Conservation (phyloP, 2,113 vertebrate species). For the Amia ocellicauda region DNA sequence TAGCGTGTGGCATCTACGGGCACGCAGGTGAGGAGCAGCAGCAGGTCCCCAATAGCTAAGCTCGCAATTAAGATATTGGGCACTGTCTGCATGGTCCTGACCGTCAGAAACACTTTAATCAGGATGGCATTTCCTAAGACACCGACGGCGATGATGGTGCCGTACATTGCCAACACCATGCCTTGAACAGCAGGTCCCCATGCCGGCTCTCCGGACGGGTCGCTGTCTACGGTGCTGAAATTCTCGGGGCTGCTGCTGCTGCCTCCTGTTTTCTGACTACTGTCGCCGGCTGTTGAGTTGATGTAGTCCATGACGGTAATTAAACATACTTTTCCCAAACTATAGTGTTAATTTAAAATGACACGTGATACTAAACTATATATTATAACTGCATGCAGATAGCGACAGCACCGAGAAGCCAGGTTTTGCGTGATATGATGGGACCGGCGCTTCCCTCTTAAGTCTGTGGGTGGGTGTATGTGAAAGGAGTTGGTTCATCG, state of each 20-base stretch:
- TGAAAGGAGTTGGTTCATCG: too few relatives aligned
- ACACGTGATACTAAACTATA: background rate
- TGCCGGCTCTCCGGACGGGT: slow-evolving; percentile 48
- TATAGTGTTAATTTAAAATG: background rate
- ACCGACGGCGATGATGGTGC: slow-evolving; percentile 72
- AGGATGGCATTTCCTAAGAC: slow-evolving; percentile 74
- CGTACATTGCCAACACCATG: slow-evolving; percentile 62
- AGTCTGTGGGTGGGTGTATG: too few relatives aligned
- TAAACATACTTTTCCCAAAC: too few relatives aligned
- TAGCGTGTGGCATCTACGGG: slow-evolving; percentile 71
- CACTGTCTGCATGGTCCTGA: slow-evolving; percentile 74
- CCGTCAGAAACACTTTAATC: slow-evolving; percentile 77
- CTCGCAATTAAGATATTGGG: slow-evolving; percentile 79
- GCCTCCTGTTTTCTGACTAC: background rate
- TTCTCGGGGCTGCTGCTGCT: background rate
- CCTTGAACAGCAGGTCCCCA: slow-evolving; percentile 66
- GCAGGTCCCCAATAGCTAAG: slow-evolving; percentile 71
- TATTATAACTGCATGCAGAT: background rate
- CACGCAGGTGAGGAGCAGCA: slow-evolving; percentile 73
- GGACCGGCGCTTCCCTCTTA: background rate
- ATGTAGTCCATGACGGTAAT: background rate
- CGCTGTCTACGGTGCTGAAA: slow-evolving; percentile 32
- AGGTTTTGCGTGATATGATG: background rate
- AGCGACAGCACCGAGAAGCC: background rate
- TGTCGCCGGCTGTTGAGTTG: background rate